Conservation (phyloP, 2,888 invertebrate genomes). For the Trachelus stipa region DNA sequence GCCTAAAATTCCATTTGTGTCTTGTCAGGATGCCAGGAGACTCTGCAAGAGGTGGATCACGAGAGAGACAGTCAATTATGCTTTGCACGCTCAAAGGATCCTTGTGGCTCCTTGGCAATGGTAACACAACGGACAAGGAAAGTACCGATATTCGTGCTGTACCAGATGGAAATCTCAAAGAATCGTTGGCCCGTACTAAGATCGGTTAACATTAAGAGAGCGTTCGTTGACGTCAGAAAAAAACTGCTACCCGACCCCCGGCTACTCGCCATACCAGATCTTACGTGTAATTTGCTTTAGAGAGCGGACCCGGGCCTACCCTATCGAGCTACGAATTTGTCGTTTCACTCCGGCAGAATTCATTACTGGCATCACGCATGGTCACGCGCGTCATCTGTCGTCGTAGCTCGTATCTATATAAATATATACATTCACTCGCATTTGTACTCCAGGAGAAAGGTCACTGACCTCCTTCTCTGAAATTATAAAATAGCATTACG, state of each 20-base stretch:
- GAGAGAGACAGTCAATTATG: neutral
- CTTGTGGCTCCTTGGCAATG: neutral
- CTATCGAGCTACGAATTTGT: conserved; percentile 46
- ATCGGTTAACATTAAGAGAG: neutral
- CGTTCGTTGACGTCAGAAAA: conserved; percentile 7
- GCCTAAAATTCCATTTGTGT: neutral
- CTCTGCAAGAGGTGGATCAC: neutral
- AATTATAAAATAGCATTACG: conserved; percentile 52
- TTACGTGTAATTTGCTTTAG: conserved; percentile 17
- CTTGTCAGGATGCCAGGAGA: neutral
- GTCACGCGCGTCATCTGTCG: conserved; percentile 13
- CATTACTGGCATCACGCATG: conserved; percentile 29
- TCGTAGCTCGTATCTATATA: conserved; percentile 6
- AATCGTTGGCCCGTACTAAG: neutral
- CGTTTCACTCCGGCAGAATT: conserved; percentile 29
- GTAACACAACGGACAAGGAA: neutral
- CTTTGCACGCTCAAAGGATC: neutral
- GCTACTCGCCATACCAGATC: neutral
- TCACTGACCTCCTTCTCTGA: conserved; percentile 31
- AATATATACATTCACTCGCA: conserved; percentile 21
- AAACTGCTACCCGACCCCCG: neutral
- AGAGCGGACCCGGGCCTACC: conserved; percentile 52
- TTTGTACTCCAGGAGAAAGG: conserved; percentile 28
- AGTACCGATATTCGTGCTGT: neutral
- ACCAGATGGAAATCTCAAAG: neutral